Percentiles rank a stretch among this genome's conserved stretches.
Conservation (phyloP, 2,113 vertebrate genomes). For the Cynoglossus semilaevis region DNA sequence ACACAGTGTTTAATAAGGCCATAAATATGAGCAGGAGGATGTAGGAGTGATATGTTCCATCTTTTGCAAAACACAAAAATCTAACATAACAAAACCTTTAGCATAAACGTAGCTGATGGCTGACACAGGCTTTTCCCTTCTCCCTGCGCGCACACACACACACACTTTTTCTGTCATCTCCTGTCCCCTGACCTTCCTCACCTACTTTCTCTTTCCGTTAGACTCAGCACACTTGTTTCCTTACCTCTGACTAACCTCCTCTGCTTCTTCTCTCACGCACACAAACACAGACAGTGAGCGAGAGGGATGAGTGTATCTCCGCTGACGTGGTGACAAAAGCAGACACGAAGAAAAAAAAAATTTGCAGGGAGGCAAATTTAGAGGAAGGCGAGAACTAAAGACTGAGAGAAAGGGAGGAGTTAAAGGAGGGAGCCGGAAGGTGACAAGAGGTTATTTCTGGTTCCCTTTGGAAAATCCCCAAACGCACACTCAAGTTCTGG, state of each 20-base stretch:
- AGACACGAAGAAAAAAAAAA: constrained; percentile 1
- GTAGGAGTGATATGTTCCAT: too few species aligned
- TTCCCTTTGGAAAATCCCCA: constrained; percentile 75
- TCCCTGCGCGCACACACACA: constrained; percentile 11
- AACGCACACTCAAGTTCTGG: constrained; percentile 61
- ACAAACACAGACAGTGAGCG: not conserved
- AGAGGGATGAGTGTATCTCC: not conserved
- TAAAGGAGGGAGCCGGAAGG: constrained; percentile 5
- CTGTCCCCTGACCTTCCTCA: constrained; percentile 57
- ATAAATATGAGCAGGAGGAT: too few species aligned
- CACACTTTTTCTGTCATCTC: constrained; percentile 19
- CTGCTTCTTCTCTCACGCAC: constrained; percentile 1
- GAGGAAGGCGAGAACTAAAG: not conserved
- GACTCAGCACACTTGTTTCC: constrained; percentile 63
- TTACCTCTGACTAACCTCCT: constrained; percentile 19
- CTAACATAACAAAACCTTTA: too few species aligned
- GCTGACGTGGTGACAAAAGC: constrained; percentile 25
- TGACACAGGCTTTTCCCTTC: not conserved
- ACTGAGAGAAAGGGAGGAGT: constrained; percentile 3
- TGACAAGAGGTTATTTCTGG: constrained; percentile 26
- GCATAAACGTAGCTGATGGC: too few species aligned
- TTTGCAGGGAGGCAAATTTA: not conserved
- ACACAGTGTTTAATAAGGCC: too few species aligned
- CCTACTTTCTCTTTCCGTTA: constrained; percentile 47
- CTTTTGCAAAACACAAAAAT: too few species aligned